Conservation (phyloP, 2,113 vertebrate genomes). For the Oreochromis aureus region DNA sequence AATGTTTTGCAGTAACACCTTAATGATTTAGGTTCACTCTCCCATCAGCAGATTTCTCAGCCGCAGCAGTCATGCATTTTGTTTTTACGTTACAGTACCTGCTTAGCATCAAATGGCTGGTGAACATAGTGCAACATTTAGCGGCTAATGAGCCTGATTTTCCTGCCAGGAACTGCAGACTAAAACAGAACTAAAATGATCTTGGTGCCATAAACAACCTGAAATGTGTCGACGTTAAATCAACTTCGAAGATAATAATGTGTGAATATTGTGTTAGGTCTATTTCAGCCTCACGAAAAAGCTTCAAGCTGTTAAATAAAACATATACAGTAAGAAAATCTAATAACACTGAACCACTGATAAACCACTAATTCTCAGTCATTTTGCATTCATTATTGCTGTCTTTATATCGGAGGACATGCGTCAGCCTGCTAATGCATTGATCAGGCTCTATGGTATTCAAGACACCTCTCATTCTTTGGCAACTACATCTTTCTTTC, state of each 20-base stretch:
- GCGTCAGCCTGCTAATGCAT: neutral
- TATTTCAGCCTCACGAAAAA: neutral
- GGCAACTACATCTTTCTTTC: neutral
- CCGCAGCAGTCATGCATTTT: neutral
- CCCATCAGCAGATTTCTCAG: neutral
- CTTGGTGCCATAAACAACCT: neutral
- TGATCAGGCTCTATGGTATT: neutral
- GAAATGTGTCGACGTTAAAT: neutral
- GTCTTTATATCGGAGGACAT: neutral
- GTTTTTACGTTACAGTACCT: neutral
- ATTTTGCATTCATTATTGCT: neutral
- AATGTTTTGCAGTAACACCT: neutral
- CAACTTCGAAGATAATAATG: neutral
- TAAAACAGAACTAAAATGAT: neutral
- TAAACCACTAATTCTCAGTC: neutral
- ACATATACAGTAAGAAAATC: neutral
- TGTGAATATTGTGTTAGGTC: neutral
- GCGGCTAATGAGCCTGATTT: neutral
- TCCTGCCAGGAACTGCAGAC: neutral
- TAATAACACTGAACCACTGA: neutral
- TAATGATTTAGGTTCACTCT: neutral
- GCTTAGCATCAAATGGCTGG: neutral
- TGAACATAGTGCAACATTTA: neutral
- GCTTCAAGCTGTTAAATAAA: neutral
- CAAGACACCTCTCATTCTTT: neutral